Evolutionary conservation across 2,888 invertebrate genomes (phyloP).

Genomic region (Tipula unca): DNA sequence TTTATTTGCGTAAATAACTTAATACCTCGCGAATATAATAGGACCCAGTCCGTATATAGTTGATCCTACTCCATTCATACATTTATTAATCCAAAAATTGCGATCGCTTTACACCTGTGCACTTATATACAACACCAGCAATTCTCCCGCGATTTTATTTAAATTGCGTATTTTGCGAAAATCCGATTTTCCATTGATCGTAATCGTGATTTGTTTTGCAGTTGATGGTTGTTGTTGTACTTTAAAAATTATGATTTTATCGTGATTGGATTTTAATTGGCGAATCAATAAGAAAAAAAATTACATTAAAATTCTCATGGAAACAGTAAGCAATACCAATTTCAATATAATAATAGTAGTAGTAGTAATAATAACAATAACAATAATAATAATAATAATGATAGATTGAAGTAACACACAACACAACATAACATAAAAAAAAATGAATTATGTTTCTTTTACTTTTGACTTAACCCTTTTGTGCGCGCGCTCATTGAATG

Average conservation of each 20-base stretch:
- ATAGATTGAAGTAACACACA: constrained; percentile 4
- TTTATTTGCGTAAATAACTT: not conserved
- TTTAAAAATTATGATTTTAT: constrained; percentile 14
- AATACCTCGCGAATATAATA: not conserved
- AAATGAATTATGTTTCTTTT: not conserved
- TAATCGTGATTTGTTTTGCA: constrained; percentile 9
- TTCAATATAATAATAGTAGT: constrained; percentile 2
- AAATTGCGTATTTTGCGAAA: not conserved
- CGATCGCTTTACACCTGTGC: not conserved
- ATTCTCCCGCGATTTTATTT: not conserved
- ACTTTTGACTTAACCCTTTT: not conserved
- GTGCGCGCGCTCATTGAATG: not conserved
- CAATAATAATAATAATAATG: not conserved
- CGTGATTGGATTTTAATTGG: constrained; percentile 19
- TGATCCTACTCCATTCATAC: not conserved
- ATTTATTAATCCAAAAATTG: not conserved
- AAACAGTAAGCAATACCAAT: constrained; percentile 16
- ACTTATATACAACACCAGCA: not conserved
- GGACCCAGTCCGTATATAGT: not conserved
- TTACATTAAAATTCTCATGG: constrained; percentile 15
- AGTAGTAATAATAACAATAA: not conserved
- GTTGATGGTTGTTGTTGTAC: not conserved
- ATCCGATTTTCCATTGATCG: not conserved
- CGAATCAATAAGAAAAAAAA: constrained; percentile 16
- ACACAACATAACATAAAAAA: not conserved